Evolutionary conservation across 2,113 vertebrate genomes (phyloP).

Genomic region (Myxocyprinus asiaticus): DNA sequence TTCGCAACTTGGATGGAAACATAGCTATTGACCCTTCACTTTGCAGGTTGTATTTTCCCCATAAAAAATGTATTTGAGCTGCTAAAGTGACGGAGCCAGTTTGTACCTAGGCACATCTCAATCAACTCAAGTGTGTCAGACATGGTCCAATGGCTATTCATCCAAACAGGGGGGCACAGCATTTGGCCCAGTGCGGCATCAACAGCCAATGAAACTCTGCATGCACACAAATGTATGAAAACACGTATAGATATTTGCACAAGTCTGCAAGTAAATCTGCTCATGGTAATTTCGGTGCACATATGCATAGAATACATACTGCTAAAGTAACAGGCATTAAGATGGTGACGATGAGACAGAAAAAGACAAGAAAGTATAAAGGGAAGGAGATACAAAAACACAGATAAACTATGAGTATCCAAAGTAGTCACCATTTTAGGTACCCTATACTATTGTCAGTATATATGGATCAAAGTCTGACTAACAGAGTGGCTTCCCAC

Average conservation of each 20-base stretch:
- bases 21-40: slow-evolving; percentile 22
- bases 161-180: neutral
- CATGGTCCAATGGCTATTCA: neutral
- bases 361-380: too few species aligned
- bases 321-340: too few species aligned
- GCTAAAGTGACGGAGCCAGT: slow-evolving; percentile 3
- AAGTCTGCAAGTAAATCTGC: neutral
- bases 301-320: too few species aligned
- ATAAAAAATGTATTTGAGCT: slow-evolving; percentile 47
- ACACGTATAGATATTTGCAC: too few species aligned
- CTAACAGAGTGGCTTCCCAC: neutral
- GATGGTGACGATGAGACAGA: too few species aligned
- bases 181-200: neutral
- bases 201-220: too few species aligned
- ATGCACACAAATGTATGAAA: too few species aligned
- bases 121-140: slow-evolving; percentile 28
- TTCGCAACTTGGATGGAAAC: too few species aligned
- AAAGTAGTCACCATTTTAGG: neutral
- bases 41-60: slow-evolving; percentile 30
- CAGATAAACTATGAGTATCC: neutral
- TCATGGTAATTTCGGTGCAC: too few species aligned
- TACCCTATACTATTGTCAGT: neutral
- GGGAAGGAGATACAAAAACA: slow-evolving; percentile 1
- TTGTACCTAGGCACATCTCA: slow-evolving; percentile 32
- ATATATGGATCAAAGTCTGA: neutral